These are phyloP conservation scores for Selenia dentaria DNA, from an alignment of 2,888 invertebrate species.

Conservation along the genomic window DNA sequence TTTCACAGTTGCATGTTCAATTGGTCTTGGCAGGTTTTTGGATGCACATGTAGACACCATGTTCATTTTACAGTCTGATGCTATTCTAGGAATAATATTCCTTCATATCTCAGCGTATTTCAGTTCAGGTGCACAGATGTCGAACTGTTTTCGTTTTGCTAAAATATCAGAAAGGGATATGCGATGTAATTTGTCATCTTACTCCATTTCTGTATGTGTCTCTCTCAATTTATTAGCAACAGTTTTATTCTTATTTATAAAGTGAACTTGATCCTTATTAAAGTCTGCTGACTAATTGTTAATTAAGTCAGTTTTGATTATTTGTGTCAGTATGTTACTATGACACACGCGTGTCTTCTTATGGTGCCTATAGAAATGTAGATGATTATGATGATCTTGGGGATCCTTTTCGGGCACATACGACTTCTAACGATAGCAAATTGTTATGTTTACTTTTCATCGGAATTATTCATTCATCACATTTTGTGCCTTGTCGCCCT, in stretches of 20 bases:
- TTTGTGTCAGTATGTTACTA: slow-evolving; percentile 60
- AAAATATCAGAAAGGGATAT: slow-evolving; percentile 33
- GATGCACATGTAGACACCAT: slow-evolving; percentile 75
- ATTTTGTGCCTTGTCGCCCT: no score
- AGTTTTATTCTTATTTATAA: slow-evolving; percentile 27
- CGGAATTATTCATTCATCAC: no score
- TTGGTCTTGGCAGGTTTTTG: slow-evolving; percentile 62
- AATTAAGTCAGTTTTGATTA: slow-evolving; percentile 55
- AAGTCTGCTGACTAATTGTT: slow-evolving; percentile 67
- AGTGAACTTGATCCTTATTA: slow-evolving; percentile 71
- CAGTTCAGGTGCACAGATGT: slow-evolving; percentile 81
- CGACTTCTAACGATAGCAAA: neutral
- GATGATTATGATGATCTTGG: slow-evolving; percentile 15
- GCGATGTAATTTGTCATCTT: slow-evolving; percentile 64
- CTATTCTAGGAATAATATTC: slow-evolving; percentile 82
- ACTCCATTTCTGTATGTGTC: slow-evolving; percentile 56
- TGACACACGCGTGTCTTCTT: slow-evolving; percentile 33
- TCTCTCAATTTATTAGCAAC: slow-evolving; percentile 68
- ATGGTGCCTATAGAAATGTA: slow-evolving; percentile 33
- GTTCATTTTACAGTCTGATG: slow-evolving; percentile 82
- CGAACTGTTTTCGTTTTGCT: slow-evolving; percentile 61
- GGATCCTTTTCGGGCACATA: slow-evolving; percentile 31
- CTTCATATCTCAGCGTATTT: slow-evolving; percentile 73
- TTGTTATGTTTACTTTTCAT: no score
- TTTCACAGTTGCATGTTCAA: slow-evolving; percentile 32